Evolutionary conservation across 2,888 invertebrate species (phyloP), one percentile per base, ranked within the genome.

Genomic region (Druceiella hillmani): DNA sequence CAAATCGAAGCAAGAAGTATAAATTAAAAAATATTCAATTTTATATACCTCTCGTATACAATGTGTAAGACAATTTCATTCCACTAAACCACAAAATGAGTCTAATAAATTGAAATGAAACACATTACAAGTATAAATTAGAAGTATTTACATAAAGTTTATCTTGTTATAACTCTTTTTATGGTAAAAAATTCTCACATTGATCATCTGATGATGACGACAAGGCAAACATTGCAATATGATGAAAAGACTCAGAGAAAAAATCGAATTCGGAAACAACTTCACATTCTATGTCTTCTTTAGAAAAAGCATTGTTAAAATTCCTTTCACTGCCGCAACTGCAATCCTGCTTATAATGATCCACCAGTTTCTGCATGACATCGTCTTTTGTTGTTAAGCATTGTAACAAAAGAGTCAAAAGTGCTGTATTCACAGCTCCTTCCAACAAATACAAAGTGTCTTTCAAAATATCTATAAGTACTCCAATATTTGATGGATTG

Each of bases 191-290:
- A 40, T 38, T 59, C 62, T 58, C 53, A 71, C 72, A 57, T 45
- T 58, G 58, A 20, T 52, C 51, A 49, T 72, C 61, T 29, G 62
- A 64, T 33, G 75, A 74, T 48, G 74, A 75, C 3, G 81, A 78
- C 28, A 81, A 71, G n/a, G 83, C 81, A 60, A 83, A 84, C 32
- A 78, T 66, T 29, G 81, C 83, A 50, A 83, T 79, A 53, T 83
- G 82, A 60, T 79, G 63, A 32, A 81, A 61, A 48, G 80, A 74
- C 53, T 84, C 84, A 50, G 78, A 77, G 41, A 78, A 72, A 44
- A 78, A 62, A 66, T 84, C 84, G 60, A 82, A 81, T 20, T 76
- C 74, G 42, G 74, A 76, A 7, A 81, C 69, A 40, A 69, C 62
- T 15, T 54, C 52, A 40, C 74, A 75, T 30, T 78, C 59, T n/a